Conservation (phyloP, 2,113 vertebrate species). For the Balaenoptera acutorostrata region DNA sequence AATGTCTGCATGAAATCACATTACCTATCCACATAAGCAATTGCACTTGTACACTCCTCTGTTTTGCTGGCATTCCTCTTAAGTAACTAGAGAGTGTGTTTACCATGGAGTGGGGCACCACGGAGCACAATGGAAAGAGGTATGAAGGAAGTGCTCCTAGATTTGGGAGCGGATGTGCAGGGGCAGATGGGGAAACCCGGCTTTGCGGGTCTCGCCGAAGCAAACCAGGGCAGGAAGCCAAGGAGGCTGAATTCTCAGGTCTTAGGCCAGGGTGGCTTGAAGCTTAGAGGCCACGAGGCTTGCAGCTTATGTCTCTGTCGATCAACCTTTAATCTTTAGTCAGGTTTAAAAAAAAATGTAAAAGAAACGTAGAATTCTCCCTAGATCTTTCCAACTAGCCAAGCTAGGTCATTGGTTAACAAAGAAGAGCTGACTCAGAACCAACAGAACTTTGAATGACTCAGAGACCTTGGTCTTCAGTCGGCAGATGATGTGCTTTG, state of each 20-base stretch:
- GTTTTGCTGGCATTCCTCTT: neutral
- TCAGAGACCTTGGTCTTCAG: rapidly evolving
- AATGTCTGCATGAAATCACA: neutral
- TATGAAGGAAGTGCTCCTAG: rapidly evolving
- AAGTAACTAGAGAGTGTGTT: neutral
- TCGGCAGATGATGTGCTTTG: rapidly evolving
- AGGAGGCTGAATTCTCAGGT: too few relatives aligned
- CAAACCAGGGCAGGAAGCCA: neutral
- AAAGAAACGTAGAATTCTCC: neutral
- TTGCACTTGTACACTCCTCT: rapidly evolving
- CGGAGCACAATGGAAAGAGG: rapidly evolving
- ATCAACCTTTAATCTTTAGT: neutral
- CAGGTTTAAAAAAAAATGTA: neutral
- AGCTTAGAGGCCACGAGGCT: neutral
- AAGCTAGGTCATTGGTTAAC: rapidly evolving
- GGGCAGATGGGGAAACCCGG: too few relatives aligned
- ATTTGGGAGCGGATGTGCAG: rapidly evolving
- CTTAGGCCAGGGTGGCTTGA: neutral
- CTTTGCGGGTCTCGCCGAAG: rapidly evolving
- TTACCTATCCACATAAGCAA: neutral
- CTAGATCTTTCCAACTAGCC: neutral
- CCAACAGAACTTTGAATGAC: rapidly evolving
- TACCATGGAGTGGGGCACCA: neutral
- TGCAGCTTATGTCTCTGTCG: neutral
- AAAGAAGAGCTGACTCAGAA: neutral